Percentiles rank a stretch among this genome's conserved stretches.
phyloP scores from a whole-genome alignment of 2,888 invertebrate genomes.

The Sceliomorpha sp. region DNA sequence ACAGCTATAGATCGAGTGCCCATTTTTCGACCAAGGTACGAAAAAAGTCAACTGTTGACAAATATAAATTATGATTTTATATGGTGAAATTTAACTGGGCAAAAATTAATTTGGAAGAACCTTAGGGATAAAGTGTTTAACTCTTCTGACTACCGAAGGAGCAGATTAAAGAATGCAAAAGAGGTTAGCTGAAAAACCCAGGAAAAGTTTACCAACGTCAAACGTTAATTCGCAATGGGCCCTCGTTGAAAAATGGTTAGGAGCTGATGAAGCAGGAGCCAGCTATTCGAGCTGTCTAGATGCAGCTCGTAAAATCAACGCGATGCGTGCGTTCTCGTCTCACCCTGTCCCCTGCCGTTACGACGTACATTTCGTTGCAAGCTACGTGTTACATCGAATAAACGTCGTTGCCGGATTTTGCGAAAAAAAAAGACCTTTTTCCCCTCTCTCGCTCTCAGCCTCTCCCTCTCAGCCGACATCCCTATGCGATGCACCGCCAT shows the following conservation, averaged over 20 bases:
- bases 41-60: too few relatives aligned
- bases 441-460: too few relatives aligned
- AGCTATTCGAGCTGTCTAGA: constrained; percentile 54
- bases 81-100: constrained; percentile 8
- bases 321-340: constrained; percentile 43
- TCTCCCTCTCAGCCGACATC: neutral
- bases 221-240: constrained; percentile 66
- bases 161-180: constrained; percentile 42
- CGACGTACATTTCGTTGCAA: constrained; percentile 47
- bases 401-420: constrained; percentile 36
- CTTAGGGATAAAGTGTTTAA: too few relatives aligned
- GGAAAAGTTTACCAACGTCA: constrained; percentile 64
- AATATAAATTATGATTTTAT: too few relatives aligned
- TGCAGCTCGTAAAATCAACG: constrained; percentile 55
- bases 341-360: constrained; percentile 46
- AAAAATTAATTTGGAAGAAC: constrained; percentile 41
- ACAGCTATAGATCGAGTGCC: too few relatives aligned
- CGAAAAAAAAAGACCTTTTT: too few relatives aligned
- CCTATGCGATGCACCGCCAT: constrained; percentile 28
- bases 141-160: constrained; percentile 57
- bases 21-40: too few relatives aligned
- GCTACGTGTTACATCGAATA: constrained; percentile 47
- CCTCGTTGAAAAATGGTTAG: constrained; percentile 61
- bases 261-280: constrained; percentile 27
- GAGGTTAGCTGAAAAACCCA: constrained; percentile 51